These are phyloP conservation scores for Rhabditophanes sp. DNA, from an alignment of 2,888 invertebrate species.

Conservation along the genomic window DNA sequence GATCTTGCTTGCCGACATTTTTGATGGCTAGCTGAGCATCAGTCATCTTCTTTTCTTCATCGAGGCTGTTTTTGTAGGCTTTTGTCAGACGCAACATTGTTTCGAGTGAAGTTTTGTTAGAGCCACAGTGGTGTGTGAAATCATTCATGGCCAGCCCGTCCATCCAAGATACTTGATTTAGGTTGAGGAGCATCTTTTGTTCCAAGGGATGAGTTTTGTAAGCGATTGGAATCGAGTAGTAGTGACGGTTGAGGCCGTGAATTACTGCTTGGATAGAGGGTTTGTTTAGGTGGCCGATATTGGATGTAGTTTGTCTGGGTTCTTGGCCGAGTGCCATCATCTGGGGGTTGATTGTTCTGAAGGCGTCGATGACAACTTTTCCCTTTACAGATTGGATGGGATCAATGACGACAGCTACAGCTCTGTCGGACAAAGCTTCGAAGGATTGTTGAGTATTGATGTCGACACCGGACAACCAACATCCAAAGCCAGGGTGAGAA, in stretches of 20 bases:
- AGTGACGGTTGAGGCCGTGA: conserved; percentile 92
- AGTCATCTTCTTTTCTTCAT: conserved; percentile 98
- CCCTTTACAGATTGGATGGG: conserved; percentile 97
- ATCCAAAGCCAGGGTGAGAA: conserved; percentile 13
- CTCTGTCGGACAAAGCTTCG: conserved; percentile 64
- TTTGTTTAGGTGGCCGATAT: conserved; percentile 91
- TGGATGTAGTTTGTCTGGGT: conserved; percentile 93
- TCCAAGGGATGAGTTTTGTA: conserved; percentile 96
- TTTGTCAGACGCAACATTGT: conserved; percentile 93
- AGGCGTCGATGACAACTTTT: conserved; percentile 96
- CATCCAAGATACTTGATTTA: conserved; percentile 85
- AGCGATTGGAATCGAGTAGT: conserved; percentile 97
- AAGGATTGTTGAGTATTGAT: conserved; percentile 24
- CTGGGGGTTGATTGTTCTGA: conserved; percentile 94
- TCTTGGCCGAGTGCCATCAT: conserved; percentile 97
- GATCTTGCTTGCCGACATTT: conserved; percentile 87
- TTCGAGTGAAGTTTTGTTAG: conserved; percentile 80
- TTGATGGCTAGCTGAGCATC: conserved; percentile 96
- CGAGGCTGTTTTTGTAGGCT: conserved; percentile 86
- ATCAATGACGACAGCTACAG: conserved; percentile 94
- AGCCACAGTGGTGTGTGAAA: conserved; percentile 70
- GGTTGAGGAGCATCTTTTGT: conserved; percentile 56
- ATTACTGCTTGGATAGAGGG: conserved; percentile 95
- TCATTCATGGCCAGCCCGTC: conserved; percentile 77
- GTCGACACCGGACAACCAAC: conserved; percentile 12